Percentiles rank a stretch among this genome's conserved stretches.
phyloP scores from a whole-genome alignment of 2,888 invertebrate genomes.

The Amiota communis region DNA sequence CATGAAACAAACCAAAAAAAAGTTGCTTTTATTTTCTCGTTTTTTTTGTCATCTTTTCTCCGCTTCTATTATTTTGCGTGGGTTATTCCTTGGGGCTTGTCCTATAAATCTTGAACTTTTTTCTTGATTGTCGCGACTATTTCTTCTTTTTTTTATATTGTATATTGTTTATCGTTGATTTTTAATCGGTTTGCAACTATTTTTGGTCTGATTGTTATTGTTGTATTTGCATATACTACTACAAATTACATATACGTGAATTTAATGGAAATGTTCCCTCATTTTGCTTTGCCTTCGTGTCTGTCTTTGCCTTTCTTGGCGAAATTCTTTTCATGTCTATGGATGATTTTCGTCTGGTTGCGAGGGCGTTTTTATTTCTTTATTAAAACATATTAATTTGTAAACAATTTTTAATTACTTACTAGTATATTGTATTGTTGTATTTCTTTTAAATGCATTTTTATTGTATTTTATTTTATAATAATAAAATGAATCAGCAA shows the following conservation, averaged over 20 bases:
- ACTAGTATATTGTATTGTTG: neutral
- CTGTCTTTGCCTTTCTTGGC: neutral
- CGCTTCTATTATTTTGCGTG: constrained; percentile 45
- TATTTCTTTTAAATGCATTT: neutral
- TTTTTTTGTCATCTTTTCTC: constrained; percentile 15
- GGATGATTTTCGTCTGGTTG: neutral
- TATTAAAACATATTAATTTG: too few species aligned
- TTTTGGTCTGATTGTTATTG: constrained; percentile 8
- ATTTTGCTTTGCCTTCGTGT: neutral
- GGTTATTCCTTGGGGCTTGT: constrained; percentile 53
- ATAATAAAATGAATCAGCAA: too few species aligned
- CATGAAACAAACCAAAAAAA: neutral
- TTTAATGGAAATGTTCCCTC: neutral
- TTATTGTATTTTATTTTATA: too few species aligned
- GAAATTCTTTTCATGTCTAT: constrained; percentile 2
- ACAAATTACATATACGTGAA: too few species aligned
- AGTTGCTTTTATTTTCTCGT: constrained; percentile 39
- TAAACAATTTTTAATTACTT: neutral
- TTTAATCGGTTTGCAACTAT: constrained; percentile 5
- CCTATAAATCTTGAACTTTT: constrained; percentile 52
- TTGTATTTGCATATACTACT: neutral
- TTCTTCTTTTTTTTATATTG: constrained; percentile 14
- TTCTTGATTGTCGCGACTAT: neutral
- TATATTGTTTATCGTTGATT: neutral
- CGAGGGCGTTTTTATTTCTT: neutral